Evolutionary conservation across 2,113 vertebrate genomes (phyloP), one percentile per base, ranked within the genome.

Genomic region (Ondatra zibethicus): DNA sequence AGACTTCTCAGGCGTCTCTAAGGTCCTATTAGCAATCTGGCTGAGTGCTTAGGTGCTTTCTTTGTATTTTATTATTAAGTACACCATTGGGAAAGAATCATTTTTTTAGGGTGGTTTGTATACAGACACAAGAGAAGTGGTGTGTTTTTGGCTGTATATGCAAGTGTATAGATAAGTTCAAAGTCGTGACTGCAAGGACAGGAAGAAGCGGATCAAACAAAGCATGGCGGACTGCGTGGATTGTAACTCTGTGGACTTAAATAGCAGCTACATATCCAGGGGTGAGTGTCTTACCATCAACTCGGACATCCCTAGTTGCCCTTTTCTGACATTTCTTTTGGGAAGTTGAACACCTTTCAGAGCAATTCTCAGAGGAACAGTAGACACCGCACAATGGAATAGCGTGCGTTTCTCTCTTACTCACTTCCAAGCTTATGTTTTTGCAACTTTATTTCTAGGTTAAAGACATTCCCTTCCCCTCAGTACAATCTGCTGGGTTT

Each of bases 21-120:
- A 58, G 63, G 7, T 76, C 72, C 85, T 68, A 42, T 42, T 73
- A 61, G n/a, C 12, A 3, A 16, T 33, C 21, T 80, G 19, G 13
- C 29, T 90, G 42, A 92, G 88, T n/a, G 76, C 63, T 72, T 63
- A 29, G 31, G 33, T 45, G 52, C 12, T 76, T 92, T 86, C 29
- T n/a, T 94, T 85, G 66, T 36, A 27, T 84, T 88, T 97, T 66
- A 76, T 92, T 80, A 93, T 17, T 52, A 88, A 93, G 76, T 66
- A 66, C 29, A 92, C 61, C 36, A 89, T 94, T 77, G 29, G 58
- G 31, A 73, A 82, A 70, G 68, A 89, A 80, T 13, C 29, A 45
- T 45, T 66, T 65, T 13, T 55, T 65, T 10, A 47, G 17, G 47
- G n/a, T 66, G 66, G 19, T 73, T 88, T 94, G 33, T n/a, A 72